Base-by-base conservation (phyloP, 2,797 vertebrate genomes). In the Benthosema pterotum region DNA sequence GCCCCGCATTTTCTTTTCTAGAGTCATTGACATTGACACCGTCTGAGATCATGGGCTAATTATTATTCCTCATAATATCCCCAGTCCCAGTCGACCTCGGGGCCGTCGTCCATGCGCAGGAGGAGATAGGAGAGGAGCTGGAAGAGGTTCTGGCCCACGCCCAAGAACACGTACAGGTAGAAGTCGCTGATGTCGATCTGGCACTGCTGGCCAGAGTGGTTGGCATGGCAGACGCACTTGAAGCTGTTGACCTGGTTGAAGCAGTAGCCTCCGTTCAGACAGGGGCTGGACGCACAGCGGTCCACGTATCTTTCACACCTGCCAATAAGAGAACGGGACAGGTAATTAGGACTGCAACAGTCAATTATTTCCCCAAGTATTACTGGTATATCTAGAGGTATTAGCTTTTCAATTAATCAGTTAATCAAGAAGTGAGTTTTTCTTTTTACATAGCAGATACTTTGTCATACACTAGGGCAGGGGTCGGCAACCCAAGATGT, bases 91-190 rank as follows among this genome's bases (percentile, higher is more conserved):
- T 98, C 96, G 0, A 98, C 86, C 49, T 94, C 95, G 0, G 95
- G 95, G 42, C 94, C 94, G 0, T 97, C 94, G 4, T 95, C 95
- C 65, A 97, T 87, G 67, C 86, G 95, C 11, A 98, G 88, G 68
- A 97, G 65, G 1, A 98, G 92, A 79, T 95, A 97, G 67, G 96
- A 96, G 55, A 96, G 88, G 11, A 97, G 87, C 88, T 97, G 97
- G 83, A 96, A 96, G 82, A 97, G 90, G 75, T 97, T 95, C 91
- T 98, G 97, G 96, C 96, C 96, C 75, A 97, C 75, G 14, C 95
- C 83, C 84, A 97, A 69, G 67, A 96, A 96, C 56, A 96, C 77
- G 70, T 93, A 95, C 74, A 96, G 82, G 85, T 96, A 95, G 82
- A 98, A 92, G 89, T 96, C 93, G 67, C 94, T 96, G 88, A 96